phyloP scores from a whole-genome alignment of 1,140 invertebrate genomes.

The Bombus ignitus region DNA sequence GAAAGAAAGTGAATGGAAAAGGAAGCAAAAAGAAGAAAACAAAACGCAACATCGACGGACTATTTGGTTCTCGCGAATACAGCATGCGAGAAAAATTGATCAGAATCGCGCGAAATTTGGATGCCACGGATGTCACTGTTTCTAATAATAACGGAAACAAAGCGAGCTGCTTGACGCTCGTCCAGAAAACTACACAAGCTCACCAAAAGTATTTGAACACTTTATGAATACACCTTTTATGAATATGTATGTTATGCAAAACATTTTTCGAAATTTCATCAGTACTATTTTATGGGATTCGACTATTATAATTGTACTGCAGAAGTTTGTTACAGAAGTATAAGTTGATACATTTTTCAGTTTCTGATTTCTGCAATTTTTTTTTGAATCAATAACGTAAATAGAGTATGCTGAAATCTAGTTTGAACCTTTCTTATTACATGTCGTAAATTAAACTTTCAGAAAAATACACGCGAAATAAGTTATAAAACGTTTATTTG shows the following conservation, averaged over 20 bases:
- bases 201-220: not conserved
- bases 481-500: too few relatives aligned
- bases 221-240: not conserved
- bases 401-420: too few relatives aligned
- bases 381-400: too few relatives aligned
- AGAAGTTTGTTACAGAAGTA: not conserved
- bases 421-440: too few relatives aligned
- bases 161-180: conserved; percentile 27
- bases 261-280: not conserved
- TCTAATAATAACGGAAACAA: conserved; percentile 58
- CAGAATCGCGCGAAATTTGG: conserved; percentile 8
- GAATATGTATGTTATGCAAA: not conserved
- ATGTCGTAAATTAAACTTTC: too few relatives aligned
- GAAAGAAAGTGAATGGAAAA: not conserved
- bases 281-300: not conserved
- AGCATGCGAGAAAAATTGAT: conserved; percentile 3
- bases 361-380: too few relatives aligned
- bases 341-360: too few relatives aligned
- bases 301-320: not conserved
- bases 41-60: too few relatives aligned
- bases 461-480: too few relatives aligned
- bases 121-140: conserved; percentile 25
- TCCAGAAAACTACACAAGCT: conserved; percentile 14
- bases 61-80: not conserved
- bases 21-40: not conserved